phyloP scores from a whole-genome alignment of 2,113 vertebrate genomes.

The Ceyx cyanopectus region DNA sequence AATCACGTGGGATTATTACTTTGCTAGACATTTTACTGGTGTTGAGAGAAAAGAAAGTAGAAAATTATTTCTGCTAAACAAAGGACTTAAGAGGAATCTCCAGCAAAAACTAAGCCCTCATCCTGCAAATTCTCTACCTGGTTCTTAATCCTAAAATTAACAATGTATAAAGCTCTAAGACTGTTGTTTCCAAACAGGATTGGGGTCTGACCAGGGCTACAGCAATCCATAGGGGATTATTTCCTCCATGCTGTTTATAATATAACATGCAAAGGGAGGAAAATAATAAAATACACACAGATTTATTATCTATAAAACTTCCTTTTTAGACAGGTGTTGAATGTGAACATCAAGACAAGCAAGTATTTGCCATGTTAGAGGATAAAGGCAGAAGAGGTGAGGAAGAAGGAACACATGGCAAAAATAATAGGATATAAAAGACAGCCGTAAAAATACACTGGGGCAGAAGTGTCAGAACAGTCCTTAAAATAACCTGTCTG shows the following conservation, averaged over 20 bases:
- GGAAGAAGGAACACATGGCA: not conserved
- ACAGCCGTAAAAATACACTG: not conserved
- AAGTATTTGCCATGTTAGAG: not conserved
- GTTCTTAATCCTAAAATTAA: not conserved
- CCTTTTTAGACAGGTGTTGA: not conserved
- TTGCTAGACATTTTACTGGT: constrained; percentile 26
- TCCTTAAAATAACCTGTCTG: constrained; percentile 10
- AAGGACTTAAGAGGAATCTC: not conserved
- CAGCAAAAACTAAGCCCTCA: not conserved
- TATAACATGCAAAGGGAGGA: not conserved
- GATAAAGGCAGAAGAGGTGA: not conserved
- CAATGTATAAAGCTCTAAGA: not conserved
- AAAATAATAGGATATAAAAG: not conserved
- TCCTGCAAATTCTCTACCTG: not conserved
- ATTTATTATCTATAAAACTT: not conserved
- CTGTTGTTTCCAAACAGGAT: not conserved
- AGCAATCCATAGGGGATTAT: not conserved
- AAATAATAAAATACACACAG: not conserved
- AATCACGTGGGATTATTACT: constrained; percentile 59
- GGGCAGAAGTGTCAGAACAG: not conserved
- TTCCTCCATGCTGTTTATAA: not conserved
- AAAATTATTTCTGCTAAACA: constrained; percentile 29
- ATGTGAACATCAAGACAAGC: not conserved
- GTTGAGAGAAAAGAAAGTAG: constrained; percentile 22
- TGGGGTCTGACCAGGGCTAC: not conserved